Evolutionary conservation across 1,140 invertebrate species (phyloP).

Genomic region (Macrocentrus cingulum): DNA sequence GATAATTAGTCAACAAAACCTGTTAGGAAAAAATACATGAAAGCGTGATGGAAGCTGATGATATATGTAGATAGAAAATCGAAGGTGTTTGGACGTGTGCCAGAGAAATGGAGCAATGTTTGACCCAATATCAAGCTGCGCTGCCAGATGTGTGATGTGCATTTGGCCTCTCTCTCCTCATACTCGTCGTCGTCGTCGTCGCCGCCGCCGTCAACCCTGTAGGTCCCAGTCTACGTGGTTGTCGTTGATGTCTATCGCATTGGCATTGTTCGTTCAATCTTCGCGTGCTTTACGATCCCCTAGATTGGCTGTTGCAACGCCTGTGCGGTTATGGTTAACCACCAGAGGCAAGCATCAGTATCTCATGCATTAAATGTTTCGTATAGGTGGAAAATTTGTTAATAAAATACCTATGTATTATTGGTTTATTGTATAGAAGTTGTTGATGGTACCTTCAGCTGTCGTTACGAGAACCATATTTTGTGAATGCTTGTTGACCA

Average conservation of each 20-base stretch:
- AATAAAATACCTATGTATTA: no score
- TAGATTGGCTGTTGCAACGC: background rate
- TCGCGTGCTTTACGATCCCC: background rate
- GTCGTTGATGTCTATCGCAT: background rate
- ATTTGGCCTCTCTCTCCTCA: background rate
- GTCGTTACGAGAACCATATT: conserved; percentile 72
- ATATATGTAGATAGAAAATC: conserved; percentile 17
- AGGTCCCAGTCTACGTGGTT: no score
- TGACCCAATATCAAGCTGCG: conserved; percentile 26
- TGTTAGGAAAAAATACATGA: no score
- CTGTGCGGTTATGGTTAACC: background rate
- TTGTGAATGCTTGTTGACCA: conserved; percentile 74
- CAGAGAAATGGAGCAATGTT: conserved; percentile 33
- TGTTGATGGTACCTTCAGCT: conserved; percentile 59
- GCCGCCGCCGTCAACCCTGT: background rate
- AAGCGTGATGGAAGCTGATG: no score
- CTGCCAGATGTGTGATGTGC: background rate
- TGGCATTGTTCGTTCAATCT: background rate
- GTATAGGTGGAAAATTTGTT: no score
- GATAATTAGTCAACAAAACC: no score
- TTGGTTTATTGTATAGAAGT: background rate
- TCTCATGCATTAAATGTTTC: no score
- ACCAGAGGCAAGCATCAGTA: background rate
- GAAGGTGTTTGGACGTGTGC: conserved; percentile 28
- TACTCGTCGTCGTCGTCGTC: conserved; percentile 2